These are phyloP conservation scores for Rhagonycha lutea DNA, from an alignment of 2,888 invertebrate species.

Conservation along the genomic window DNA sequence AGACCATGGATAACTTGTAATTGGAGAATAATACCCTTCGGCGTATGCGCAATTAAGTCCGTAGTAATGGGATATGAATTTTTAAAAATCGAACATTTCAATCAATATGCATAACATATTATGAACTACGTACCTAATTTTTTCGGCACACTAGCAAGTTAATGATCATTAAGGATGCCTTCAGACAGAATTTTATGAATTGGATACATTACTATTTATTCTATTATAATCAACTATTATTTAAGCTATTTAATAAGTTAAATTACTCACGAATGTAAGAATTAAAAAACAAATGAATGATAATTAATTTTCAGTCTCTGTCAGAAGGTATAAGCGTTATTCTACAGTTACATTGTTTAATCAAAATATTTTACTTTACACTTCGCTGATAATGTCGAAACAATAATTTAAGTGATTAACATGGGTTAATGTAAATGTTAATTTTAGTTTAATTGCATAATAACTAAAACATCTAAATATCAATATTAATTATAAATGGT, in stretches of 20 bases:
- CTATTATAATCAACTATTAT: too few species aligned
- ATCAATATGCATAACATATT: not conserved
- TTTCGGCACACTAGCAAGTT: too few species aligned
- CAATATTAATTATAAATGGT: not conserved
- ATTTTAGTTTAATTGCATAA: not conserved
- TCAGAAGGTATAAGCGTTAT: not conserved
- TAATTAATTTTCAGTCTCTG: too few species aligned
- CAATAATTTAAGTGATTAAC: not conserved
- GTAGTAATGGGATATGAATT: not conserved
- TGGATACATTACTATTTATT: too few species aligned
- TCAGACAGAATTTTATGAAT: too few species aligned
- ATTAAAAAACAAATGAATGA: too few species aligned
- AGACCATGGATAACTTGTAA: conserved; percentile 22
- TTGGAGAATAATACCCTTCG: conserved; percentile 18
- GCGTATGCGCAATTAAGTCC: conserved; percentile 22
- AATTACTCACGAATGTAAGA: too few species aligned
- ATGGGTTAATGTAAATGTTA: not conserved
- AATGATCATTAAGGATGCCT: too few species aligned
- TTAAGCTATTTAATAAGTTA: too few species aligned
- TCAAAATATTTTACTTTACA: not conserved
- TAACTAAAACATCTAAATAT: not conserved
- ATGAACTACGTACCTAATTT: too few species aligned
- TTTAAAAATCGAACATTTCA: not conserved
- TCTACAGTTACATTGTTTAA: not conserved
- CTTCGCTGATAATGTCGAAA: not conserved